Evolutionary conservation across 2,888 invertebrate genomes (phyloP).

Genomic region (Trachelus stipa): DNA sequence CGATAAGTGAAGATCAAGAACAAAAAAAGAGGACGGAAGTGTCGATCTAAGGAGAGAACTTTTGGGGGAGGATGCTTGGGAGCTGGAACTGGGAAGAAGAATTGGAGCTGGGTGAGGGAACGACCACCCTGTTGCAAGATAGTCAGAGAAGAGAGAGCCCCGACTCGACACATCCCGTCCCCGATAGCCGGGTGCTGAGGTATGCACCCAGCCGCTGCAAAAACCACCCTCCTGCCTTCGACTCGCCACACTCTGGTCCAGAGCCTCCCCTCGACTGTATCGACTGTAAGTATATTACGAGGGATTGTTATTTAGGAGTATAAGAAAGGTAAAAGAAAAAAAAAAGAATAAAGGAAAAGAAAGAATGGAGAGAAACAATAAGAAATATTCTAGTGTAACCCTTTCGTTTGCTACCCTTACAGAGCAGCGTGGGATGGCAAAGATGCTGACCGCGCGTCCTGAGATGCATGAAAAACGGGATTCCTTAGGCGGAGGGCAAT

Average conservation of each 20-base stretch:
- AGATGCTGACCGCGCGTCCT: constrained; percentile 63
- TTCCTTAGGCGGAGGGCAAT: constrained; percentile 56
- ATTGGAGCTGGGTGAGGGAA: constrained; percentile 61
- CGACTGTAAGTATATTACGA: constrained; percentile 56
- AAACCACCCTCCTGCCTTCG: constrained; percentile 58
- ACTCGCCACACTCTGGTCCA: constrained; percentile 58
- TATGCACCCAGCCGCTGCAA: constrained; percentile 64
- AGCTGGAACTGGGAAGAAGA: constrained; percentile 62
- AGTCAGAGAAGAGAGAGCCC: constrained; percentile 56
- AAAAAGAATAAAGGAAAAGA: background rate
- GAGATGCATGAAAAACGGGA: constrained; percentile 63
- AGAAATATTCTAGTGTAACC: background rate
- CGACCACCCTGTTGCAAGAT: constrained; percentile 47
- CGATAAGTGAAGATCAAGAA: constrained; percentile 48
- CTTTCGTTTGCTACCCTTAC: background rate
- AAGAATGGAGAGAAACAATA: background rate
- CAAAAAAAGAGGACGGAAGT: constrained; percentile 52
- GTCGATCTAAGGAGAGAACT: constrained; percentile 55
- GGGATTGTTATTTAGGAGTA: background rate
- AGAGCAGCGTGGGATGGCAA: constrained; percentile 62
- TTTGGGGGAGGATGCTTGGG: constrained; percentile 64
- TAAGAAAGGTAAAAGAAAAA: background rate
- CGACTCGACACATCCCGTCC: constrained; percentile 61
- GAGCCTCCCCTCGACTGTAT: constrained; percentile 62
- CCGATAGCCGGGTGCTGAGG: constrained; percentile 65